Percentiles rank a stretch among this genome's conserved stretches.
These are phyloP conservation scores for Dryas iulia DNA, from an alignment of 1,140 invertebrate genomes.

Conservation along the genomic window DNA sequence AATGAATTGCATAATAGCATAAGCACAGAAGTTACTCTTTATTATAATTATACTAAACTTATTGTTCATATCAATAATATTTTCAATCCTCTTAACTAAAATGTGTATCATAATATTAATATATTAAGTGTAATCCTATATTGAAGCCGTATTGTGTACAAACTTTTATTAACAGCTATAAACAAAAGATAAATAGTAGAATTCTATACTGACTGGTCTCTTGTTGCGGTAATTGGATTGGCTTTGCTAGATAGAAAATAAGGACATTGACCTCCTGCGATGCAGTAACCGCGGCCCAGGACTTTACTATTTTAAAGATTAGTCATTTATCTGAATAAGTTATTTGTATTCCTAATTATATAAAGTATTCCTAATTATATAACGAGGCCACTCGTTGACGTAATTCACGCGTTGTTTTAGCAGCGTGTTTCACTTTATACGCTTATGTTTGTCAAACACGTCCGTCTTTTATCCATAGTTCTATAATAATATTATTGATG, in stretches of 20 bases:
- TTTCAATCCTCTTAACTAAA: background rate
- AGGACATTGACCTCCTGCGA: background rate
- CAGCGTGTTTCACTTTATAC: no score
- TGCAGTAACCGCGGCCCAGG: background rate
- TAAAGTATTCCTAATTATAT: no score
- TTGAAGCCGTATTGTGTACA: background rate
- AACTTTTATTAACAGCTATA: background rate
- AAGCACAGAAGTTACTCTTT: no score
- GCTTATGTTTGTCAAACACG: no score
- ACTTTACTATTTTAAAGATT: background rate
- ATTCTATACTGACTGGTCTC: background rate
- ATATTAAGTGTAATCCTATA: background rate
- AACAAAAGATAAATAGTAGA: conserved; percentile 1
- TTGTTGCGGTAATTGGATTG: conserved; percentile 1
- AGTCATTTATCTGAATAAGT: background rate
- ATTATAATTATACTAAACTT: no score
- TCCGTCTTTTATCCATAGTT: no score
- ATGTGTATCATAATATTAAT: background rate
- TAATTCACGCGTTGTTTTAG: no score
- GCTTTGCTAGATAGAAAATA: conserved; percentile 1
- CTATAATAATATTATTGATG: no score
- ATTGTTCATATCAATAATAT: background rate
- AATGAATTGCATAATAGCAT: no score
- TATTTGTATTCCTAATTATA: background rate
- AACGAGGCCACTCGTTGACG: no score